Percentiles rank a stretch among this genome's conserved stretches.
phyloP scores from a whole-genome alignment of 1,140 invertebrate species.

The Uloborus diversus region DNA sequence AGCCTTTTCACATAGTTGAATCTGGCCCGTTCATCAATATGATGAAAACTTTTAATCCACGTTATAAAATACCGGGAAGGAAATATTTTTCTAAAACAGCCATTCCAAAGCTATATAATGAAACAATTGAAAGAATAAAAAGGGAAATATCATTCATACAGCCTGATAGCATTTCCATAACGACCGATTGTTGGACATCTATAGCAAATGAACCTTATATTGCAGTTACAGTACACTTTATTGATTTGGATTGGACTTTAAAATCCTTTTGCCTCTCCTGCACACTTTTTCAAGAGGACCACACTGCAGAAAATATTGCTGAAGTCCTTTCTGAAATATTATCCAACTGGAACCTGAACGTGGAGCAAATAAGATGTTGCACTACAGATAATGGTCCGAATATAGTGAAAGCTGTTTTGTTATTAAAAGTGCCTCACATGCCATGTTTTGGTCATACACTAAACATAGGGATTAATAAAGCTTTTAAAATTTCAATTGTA shows the following conservation, averaged over 20 bases:
- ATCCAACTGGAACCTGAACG: background rate
- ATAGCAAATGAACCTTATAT: background rate
- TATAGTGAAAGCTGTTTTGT: background rate
- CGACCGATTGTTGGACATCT: background rate
- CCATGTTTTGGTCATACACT: background rate
- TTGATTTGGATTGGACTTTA: background rate
- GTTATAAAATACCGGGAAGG: background rate
- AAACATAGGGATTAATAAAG: background rate
- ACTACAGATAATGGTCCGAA: background rate
- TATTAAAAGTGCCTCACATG: background rate
- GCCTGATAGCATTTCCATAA: background rate
- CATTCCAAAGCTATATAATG: background rate
- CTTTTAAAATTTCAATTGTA: background rate
- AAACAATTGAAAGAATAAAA: background rate
- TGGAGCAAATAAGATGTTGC: background rate
- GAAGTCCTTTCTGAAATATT: background rate
- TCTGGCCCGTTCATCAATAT: background rate
- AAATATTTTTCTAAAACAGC: background rate
- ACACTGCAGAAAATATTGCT: background rate
- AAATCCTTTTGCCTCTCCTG: background rate
- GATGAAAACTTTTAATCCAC: background rate
- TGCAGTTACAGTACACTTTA: background rate
- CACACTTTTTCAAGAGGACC: background rate
- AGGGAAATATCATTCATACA: background rate
- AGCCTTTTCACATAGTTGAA: background rate